Percentiles rank a stretch among this genome's conserved stretches.
These are phyloP conservation scores for Scylla paramamosain DNA, from an alignment of 1,140 invertebrate species.

Conservation along the genomic window DNA sequence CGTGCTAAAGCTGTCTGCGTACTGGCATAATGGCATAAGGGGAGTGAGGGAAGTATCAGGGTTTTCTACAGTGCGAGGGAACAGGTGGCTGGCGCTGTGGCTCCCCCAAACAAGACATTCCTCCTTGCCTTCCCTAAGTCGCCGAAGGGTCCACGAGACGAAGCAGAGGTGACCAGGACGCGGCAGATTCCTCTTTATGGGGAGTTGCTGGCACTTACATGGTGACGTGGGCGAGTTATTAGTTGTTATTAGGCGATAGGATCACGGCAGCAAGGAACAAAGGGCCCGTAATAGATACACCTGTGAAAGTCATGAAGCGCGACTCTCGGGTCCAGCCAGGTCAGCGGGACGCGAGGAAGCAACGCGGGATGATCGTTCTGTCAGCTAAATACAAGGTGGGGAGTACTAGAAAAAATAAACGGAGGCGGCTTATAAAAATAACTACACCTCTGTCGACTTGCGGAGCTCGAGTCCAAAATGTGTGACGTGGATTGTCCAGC, in stretches of 20 bases:
- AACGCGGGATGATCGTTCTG: neutral
- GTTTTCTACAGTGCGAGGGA: no score
- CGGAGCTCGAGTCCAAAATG: neutral
- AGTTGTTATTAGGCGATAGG: conserved; percentile 51
- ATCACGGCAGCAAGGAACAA: conserved; percentile 50
- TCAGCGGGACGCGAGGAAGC: neutral
- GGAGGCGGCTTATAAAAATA: neutral
- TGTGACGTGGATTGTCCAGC: no score
- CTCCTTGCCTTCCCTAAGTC: neutral
- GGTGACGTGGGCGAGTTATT: conserved; percentile 42
- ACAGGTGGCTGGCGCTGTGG: neutral
- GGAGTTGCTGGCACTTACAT: conserved; percentile 32
- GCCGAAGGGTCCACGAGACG: neutral
- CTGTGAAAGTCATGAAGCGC: conserved; percentile 25
- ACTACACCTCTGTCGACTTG: neutral
- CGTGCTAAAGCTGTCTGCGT: neutral
- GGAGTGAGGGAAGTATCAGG: no score
- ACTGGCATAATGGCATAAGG: no score
- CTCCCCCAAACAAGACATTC: neutral
- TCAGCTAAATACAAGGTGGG: neutral
- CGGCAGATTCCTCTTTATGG: neutral
- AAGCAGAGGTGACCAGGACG: neutral
- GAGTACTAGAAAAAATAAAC: neutral
- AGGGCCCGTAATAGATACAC: conserved; percentile 30
- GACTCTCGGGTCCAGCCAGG: neutral